Conservation (phyloP, 2,888 invertebrate genomes). For the Pachydiplax longipennis region DNA sequence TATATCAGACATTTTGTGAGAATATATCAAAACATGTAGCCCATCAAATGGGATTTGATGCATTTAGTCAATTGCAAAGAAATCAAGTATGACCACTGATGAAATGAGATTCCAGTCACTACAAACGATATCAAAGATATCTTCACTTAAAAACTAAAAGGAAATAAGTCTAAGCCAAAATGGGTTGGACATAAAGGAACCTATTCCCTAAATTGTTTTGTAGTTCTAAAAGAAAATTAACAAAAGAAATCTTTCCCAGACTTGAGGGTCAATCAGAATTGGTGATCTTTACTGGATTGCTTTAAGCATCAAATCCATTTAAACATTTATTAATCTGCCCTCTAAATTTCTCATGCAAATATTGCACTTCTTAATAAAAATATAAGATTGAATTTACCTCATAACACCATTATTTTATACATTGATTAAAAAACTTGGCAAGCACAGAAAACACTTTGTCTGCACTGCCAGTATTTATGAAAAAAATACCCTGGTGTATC, state of each 20-base stretch:
- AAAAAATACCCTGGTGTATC: slow-evolving; percentile 40
- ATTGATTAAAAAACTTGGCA: slow-evolving; percentile 40
- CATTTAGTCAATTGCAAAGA: not conserved
- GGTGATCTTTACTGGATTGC: slow-evolving; percentile 14
- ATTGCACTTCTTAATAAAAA: slow-evolving; percentile 45
- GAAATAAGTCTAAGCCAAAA: not conserved
- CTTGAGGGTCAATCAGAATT: slow-evolving; percentile 10
- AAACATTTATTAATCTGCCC: slow-evolving; percentile 39
- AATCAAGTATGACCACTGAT: not conserved
- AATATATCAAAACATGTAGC: not conserved
- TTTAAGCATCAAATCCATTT: slow-evolving; percentile 36
- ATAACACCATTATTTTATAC: slow-evolving; percentile 17
- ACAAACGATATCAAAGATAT: not conserved
- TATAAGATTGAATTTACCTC: slow-evolving; percentile 36
- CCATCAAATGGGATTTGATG: not conserved
- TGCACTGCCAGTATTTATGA: slow-evolving; percentile 34
- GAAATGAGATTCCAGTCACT: not conserved
- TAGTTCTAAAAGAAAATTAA: not conserved
- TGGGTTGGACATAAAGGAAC: not conserved
- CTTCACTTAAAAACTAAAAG: not conserved
- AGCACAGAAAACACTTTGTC: slow-evolving; percentile 39
- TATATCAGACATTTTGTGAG: not conserved
- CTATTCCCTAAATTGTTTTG: not conserved
- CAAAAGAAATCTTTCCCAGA: slow-evolving; percentile 16
- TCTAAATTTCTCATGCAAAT: slow-evolving; percentile 38